These are phyloP conservation scores for Baronia brevicornis DNA, from an alignment of 2,888 invertebrate genomes.

Conservation along the genomic window DNA sequence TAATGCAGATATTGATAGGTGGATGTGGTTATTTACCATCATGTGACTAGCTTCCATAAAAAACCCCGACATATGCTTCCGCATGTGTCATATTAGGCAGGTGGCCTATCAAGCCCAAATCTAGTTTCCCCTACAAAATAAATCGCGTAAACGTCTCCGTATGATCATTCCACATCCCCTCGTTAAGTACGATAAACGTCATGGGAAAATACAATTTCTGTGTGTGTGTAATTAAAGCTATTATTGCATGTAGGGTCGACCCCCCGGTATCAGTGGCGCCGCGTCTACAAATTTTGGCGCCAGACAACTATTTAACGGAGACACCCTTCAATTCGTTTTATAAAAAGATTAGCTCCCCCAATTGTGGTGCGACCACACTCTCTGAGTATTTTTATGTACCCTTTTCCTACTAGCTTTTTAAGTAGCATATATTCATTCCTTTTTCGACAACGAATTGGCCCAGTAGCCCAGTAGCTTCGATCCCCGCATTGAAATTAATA, in stretches of 20 bases:
- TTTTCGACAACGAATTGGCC: too few species aligned
- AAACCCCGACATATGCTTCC: not conserved
- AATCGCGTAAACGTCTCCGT: conserved; percentile 15
- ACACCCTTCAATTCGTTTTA: conserved; percentile 21
- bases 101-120: conserved; percentile 11
- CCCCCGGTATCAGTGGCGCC: conserved; percentile 29
- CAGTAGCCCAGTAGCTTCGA: too few species aligned
- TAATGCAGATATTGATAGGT: too few species aligned
- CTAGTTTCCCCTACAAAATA: conserved; percentile 12
- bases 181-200: too few species aligned
- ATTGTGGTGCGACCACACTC: conserved; percentile 12
- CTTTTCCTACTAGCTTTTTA: conserved; percentile 7
- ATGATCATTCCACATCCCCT: conserved; percentile 13
- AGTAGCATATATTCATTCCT: too few species aligned
- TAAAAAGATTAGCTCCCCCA: conserved; percentile 15
- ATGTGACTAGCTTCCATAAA: too few species aligned
- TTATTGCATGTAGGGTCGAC: conserved; percentile 7
- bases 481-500: too few species aligned
- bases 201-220: conserved; percentile 20
- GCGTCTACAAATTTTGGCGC: conserved; percentile 53
- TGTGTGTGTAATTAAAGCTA: conserved; percentile 12
- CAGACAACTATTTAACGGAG: conserved; percentile 47
- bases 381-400: conserved; percentile 10
- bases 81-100: conserved; percentile 12
- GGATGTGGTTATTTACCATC: too few species aligned